A percentile compares a stretch with the other conserved stretches of the same genome.
These are phyloP conservation scores for Erebia epiphron DNA, from an alignment of 2,888 invertebrate species.

Conservation along the genomic window DNA sequence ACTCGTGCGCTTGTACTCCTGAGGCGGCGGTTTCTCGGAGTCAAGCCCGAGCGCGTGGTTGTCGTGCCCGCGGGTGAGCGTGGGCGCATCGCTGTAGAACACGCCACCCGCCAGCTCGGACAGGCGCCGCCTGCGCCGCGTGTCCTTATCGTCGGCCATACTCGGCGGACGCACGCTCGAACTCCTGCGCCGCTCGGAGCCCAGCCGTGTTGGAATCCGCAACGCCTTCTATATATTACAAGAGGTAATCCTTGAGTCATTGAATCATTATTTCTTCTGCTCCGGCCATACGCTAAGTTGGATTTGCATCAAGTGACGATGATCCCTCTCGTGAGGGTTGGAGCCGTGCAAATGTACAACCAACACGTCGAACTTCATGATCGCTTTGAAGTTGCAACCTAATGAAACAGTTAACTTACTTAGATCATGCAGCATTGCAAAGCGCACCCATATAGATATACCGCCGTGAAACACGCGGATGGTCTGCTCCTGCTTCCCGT, in stretches of 20 bases:
- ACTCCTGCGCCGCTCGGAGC: conserved; percentile 69
- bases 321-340: too few relatives aligned
- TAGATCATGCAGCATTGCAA: too few relatives aligned
- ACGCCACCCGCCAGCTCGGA: conserved; percentile 78
- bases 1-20: conserved; percentile 54
- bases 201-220: conserved; percentile 64
- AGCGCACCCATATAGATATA: too few relatives aligned
- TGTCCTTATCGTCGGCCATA: conserved; percentile 71
- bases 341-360: too few relatives aligned
- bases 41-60: conserved; percentile 71
- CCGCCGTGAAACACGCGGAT: too few relatives aligned
- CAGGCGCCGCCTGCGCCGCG: conserved; percentile 69
- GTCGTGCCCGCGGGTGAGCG: conserved; percentile 60
- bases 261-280: neutral
- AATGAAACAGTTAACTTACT: too few relatives aligned
- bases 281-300: neutral
- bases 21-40: conserved; percentile 61
- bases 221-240: conserved; percentile 59
- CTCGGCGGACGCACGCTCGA: conserved; percentile 74
- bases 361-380: too few relatives aligned
- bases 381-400: too few relatives aligned
- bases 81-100: conserved; percentile 71
- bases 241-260: conserved; percentile 19
- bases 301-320: neutral
- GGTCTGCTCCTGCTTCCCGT: too few relatives aligned